Conservation (phyloP, 2,113 vertebrate species). For the Amphilophus citrinellus region DNA sequence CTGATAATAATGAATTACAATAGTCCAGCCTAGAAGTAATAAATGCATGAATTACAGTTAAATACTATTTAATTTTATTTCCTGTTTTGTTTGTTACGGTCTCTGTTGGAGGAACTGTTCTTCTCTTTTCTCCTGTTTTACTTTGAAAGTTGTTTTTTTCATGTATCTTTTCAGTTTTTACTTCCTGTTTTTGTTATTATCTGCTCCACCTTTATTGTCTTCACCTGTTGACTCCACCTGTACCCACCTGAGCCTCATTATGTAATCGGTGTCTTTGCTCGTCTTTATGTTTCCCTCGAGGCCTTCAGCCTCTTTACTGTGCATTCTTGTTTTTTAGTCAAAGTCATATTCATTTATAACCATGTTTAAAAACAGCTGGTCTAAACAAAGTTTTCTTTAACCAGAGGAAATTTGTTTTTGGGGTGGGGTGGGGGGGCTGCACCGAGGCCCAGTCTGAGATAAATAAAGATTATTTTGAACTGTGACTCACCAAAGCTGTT, state of each 20-base stretch:
- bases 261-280: background rate
- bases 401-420: background rate
- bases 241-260: background rate
- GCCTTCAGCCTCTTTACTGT: background rate
- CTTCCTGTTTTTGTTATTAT: background rate
- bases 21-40: too few species aligned
- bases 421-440: background rate
- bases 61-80: background rate
- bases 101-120: accelerated
- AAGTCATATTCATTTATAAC: too few species aligned
- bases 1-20: too few species aligned
- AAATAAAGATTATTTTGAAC: background rate
- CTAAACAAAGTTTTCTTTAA: background rate
- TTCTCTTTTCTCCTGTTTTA: background rate
- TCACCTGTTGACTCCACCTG: background rate
- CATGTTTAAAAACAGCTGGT: background rate
- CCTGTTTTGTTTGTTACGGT: background rate
- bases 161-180: background rate
- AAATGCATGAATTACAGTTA: too few species aligned
- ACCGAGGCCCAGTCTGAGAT: background rate
- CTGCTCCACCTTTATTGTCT: background rate
- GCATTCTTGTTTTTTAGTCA: background rate
- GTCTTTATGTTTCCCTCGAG: background rate
- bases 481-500: background rate
- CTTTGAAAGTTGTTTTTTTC: background rate